These are phyloP conservation scores for Agrilus cyanescens DNA, from an alignment of 2,888 invertebrate genomes.

Conservation along the genomic window DNA sequence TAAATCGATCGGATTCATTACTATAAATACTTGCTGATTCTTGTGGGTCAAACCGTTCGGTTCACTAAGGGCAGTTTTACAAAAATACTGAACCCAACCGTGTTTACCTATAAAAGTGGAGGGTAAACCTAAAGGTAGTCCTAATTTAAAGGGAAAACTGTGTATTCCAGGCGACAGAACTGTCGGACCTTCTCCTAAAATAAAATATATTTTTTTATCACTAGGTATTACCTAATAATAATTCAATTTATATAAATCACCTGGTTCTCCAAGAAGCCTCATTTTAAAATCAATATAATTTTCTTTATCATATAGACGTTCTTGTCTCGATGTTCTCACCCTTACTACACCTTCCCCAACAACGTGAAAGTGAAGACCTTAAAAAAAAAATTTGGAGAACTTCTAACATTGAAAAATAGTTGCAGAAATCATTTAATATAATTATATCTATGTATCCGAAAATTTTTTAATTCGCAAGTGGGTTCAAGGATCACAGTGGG, in stretches of 20 bases:
- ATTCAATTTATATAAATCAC: conserved; percentile 30
- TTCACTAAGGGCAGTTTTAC: conserved; percentile 79
- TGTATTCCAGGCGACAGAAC: conserved; percentile 85
- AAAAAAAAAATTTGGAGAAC: conserved; percentile 25
- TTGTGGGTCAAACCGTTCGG: conserved; percentile 84
- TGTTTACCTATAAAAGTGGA: conserved; percentile 89
- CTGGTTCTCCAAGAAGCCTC: conserved; percentile 81
- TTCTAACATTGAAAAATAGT: too few relatives aligned
- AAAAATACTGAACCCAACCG: conserved; percentile 92
- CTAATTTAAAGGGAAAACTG: conserved; percentile 88
- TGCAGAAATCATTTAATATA: too few relatives aligned
- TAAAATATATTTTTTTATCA: neutral
- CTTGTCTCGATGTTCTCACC: conserved; percentile 68
- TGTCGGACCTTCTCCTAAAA: conserved; percentile 67
- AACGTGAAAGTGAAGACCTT: conserved; percentile 88
- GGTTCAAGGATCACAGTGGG: too few relatives aligned
- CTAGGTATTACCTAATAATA: neutral
- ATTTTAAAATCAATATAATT: conserved; percentile 93
- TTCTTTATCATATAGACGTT: conserved; percentile 80
- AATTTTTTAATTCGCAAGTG: too few relatives aligned
- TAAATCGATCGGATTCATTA: conserved; percentile 90
- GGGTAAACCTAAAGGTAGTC: conserved; percentile 77
- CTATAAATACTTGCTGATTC: conserved; percentile 94
- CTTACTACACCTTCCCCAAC: conserved; percentile 91
- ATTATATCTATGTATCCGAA: too few relatives aligned